These are phyloP conservation scores for Jacana jacana DNA, from an alignment of 2,113 vertebrate species.

Conservation along the genomic window DNA sequence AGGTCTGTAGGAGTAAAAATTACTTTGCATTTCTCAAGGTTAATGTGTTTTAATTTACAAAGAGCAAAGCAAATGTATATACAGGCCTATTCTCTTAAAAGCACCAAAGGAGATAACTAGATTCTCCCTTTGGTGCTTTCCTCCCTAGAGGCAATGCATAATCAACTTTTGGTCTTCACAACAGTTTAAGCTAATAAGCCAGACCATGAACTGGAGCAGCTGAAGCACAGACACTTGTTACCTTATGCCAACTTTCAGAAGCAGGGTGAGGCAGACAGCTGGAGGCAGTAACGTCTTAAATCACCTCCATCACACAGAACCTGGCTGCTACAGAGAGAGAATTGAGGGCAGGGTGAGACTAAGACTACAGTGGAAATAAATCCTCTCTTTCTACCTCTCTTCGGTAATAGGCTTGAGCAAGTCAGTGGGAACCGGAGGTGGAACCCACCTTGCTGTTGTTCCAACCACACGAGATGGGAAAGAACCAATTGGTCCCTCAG, in stretches of 20 bases:
- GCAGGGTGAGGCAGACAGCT: background rate
- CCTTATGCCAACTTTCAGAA: background rate
- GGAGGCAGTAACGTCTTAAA: background rate
- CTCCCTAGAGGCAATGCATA: background rate
- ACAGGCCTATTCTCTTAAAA: background rate
- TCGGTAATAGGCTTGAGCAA: background rate
- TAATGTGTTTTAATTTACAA: background rate
- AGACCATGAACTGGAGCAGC: background rate
- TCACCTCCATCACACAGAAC: background rate
- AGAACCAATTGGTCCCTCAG: background rate
- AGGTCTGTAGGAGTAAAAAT: background rate
- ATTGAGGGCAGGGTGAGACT: background rate
- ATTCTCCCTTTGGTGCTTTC: slow-evolving; percentile 3
- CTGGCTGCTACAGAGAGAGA: background rate
- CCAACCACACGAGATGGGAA: background rate
- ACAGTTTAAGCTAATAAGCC: background rate
- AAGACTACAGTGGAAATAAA: background rate
- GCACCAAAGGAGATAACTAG: background rate
- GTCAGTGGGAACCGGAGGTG: background rate
- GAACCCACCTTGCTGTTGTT: background rate
- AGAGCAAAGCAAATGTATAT: background rate
- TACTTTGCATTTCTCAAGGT: background rate
- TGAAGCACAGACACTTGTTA: background rate
- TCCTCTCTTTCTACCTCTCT: background rate
- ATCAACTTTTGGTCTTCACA: background rate